These are phyloP conservation scores for Pachypanchax playfairii DNA, from an alignment of 2,113 vertebrate genomes.

Conservation along the genomic window DNA sequence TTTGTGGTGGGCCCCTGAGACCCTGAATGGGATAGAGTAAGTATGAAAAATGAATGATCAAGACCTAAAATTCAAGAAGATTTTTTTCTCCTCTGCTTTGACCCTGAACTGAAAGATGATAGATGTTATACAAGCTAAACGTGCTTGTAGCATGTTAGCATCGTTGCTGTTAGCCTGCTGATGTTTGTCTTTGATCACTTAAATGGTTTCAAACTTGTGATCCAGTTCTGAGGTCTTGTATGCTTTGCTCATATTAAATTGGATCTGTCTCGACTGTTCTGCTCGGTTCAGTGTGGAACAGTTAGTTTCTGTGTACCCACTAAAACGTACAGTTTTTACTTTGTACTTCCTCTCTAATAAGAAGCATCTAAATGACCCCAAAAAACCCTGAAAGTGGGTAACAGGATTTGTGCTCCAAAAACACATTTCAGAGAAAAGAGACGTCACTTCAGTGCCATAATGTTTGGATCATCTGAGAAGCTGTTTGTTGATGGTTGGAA, in stretches of 20 bases:
- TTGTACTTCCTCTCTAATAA: conserved; percentile 17
- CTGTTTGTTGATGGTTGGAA: conserved; percentile 59
- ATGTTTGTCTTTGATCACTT: background rate
- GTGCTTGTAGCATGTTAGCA: background rate
- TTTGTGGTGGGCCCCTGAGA: too few relatives aligned
- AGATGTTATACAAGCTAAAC: background rate
- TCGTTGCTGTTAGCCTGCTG: background rate
- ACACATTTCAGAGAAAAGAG: conserved; percentile 11
- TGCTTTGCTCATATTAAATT: conserved; percentile 16
- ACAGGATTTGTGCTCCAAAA: conserved; percentile 1
- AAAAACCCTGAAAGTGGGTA: conserved; percentile 21
- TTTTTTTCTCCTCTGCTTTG: conserved; percentile 1
- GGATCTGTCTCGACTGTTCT: conserved; percentile 17
- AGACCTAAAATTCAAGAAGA: background rate
- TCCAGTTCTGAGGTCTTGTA: background rate
- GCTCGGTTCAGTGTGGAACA: conserved; percentile 13
- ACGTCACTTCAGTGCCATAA: conserved; percentile 32
- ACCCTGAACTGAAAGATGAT: background rate
- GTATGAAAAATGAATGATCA: background rate
- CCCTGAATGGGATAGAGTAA: background rate
- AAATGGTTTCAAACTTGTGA: background rate
- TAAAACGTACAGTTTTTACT: conserved; percentile 13
- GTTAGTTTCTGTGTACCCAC: conserved; percentile 21
- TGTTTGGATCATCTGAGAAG: conserved; percentile 53
- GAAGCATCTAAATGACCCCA: conserved; percentile 25